Percentiles rank a stretch among this genome's conserved stretches.
These are phyloP conservation scores for Noctuana brunneofusca DNA, from an alignment of 2,888 invertebrate genomes.

Conservation along the genomic window DNA sequence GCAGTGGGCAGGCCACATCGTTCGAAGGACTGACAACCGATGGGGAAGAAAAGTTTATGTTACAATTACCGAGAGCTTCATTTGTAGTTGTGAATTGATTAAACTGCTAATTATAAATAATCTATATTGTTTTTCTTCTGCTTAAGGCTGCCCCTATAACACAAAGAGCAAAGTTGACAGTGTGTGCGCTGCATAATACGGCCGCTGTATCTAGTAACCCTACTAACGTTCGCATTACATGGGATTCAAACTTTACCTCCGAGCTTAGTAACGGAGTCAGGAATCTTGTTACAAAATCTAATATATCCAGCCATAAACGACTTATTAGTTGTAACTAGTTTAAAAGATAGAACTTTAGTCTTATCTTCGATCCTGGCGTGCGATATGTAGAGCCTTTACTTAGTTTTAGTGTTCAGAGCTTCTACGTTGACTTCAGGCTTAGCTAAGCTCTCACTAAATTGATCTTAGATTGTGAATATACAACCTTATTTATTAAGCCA, in stretches of 20 bases:
- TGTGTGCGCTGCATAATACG: slow-evolving; percentile 3
- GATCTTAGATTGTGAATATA: background rate
- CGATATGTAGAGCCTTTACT: slow-evolving; percentile 13
- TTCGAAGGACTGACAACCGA: too few relatives aligned
- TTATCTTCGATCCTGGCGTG: slow-evolving; percentile 14
- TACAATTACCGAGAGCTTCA: too few relatives aligned
- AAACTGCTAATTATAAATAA: too few relatives aligned
- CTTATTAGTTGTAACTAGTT: slow-evolving; percentile 40
- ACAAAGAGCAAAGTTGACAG: background rate
- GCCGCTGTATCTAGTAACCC: slow-evolving; percentile 16
- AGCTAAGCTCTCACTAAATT: background rate
- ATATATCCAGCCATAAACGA: slow-evolving; percentile 36
- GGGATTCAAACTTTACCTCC: slow-evolving; percentile 33
- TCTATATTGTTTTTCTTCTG: background rate
- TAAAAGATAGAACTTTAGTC: slow-evolving; percentile 28
- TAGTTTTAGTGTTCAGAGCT: background rate
- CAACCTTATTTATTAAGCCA: too few relatives aligned
- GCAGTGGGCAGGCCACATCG: too few relatives aligned
- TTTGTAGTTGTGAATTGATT: too few relatives aligned
- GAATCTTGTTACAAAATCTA: slow-evolving; percentile 37
- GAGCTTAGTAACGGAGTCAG: slow-evolving; percentile 30
- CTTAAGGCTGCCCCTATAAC: background rate
- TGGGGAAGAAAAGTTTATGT: too few relatives aligned
- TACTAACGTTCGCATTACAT: slow-evolving; percentile 28
- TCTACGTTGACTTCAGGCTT: background rate